Percentiles rank a stretch among this genome's conserved stretches.
Evolutionary conservation across 2,797 vertebrate species (phyloP).

Genomic region (Vultur gryphus): DNA sequence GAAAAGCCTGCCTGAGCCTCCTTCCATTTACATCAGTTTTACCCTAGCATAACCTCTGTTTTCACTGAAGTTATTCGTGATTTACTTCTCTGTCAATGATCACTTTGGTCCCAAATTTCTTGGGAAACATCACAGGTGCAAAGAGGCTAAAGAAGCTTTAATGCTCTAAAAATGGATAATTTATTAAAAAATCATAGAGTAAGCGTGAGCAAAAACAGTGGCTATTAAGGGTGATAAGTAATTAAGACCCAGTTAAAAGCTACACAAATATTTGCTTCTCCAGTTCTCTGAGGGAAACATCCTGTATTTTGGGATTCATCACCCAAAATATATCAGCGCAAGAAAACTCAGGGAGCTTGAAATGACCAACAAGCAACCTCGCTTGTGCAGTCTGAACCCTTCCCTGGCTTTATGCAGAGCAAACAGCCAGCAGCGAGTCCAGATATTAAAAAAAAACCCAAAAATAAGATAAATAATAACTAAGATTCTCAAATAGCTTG

Average conservation of each 20-base stretch:
- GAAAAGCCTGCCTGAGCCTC: background rate
- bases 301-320: background rate
- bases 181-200: background rate
- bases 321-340: background rate
- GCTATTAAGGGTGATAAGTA: background rate
- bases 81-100: background rate
- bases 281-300: background rate
- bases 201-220: background rate
- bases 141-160: background rate
- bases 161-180: background rate
- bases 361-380: background rate
- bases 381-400: background rate
- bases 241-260: background rate
- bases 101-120: background rate
- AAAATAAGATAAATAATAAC: background rate
- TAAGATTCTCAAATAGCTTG: background rate
- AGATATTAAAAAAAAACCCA: background rate
- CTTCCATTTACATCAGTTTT: background rate
- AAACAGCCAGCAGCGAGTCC: background rate
- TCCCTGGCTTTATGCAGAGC: background rate
- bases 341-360: background rate
- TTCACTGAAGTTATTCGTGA: background rate
- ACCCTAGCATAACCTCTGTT: background rate
- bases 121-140: background rate
- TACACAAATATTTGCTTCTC: background rate